Conservation (phyloP, 1,140 invertebrate species). For the Cardiocondyla obscurior region DNA sequence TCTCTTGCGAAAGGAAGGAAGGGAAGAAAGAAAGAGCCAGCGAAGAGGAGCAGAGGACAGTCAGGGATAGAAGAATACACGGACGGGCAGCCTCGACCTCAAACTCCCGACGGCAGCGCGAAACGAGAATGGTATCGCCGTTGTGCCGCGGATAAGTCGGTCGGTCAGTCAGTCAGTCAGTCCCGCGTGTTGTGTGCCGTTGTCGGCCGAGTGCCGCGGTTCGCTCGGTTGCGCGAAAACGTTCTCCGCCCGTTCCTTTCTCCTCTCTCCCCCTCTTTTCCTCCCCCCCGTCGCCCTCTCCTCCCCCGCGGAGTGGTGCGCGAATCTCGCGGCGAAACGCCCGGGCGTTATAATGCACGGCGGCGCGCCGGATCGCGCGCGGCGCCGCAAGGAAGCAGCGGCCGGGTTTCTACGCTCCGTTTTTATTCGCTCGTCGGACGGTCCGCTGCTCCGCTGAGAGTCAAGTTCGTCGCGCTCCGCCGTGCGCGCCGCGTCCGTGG, state of each 20-base stretch:
- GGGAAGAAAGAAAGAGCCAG: background rate
- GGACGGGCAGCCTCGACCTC: conserved; percentile 22
- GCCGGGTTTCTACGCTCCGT: conserved; percentile 64
- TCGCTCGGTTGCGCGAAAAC: background rate
- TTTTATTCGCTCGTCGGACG: conserved; percentile 70
- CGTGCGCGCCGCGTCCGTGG: conserved; percentile 63
- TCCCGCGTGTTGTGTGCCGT: background rate
- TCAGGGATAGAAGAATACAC: background rate
- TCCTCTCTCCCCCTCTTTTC: too few species aligned
- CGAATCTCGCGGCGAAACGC: too few species aligned
- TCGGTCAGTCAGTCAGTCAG: background rate
- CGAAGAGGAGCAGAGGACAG: too few species aligned
- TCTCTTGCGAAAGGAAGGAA: background rate
- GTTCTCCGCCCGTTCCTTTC: too few species aligned
- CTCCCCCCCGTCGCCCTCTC: too few species aligned
- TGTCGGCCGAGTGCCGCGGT: background rate
- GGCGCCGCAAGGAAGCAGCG: conserved; percentile 60
- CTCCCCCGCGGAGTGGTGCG: background rate
- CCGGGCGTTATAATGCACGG: conserved; percentile 29
- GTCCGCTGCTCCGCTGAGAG: conserved; percentile 68
- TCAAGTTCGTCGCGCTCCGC: conserved; percentile 71
- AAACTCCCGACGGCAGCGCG: conserved; percentile 21
- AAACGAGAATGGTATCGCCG: conserved; percentile 35
- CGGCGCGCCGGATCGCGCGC: conserved; percentile 40
- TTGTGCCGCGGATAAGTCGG: conserved; percentile 24